Percentiles rank a stretch among this genome's conserved stretches.
These are phyloP conservation scores for Delia radicum DNA, from an alignment of 1,140 invertebrate genomes.

Conservation along the genomic window DNA sequence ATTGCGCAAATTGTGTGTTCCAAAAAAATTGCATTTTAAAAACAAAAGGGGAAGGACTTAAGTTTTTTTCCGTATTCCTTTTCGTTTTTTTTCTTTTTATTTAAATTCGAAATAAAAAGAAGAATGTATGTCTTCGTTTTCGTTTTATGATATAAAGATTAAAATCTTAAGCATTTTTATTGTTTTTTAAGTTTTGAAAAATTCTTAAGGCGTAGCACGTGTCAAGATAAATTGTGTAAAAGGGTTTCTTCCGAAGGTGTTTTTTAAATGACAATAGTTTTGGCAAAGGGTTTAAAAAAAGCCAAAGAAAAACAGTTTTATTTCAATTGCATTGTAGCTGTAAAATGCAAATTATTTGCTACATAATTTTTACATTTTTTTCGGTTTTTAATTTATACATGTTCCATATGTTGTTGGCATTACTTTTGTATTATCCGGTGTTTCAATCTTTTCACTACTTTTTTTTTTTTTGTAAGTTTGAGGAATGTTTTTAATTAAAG, in stretches of 20 bases:
- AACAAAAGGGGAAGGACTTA: background rate
- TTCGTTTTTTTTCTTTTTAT: background rate
- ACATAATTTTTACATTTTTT: background rate
- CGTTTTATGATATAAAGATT: background rate
- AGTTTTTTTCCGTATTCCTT: background rate
- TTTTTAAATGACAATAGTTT: background rate
- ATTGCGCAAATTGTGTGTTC: conserved; percentile 9
- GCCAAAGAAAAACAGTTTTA: background rate
- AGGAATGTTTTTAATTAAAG: too few relatives aligned
- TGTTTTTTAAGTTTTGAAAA: conserved; percentile 13
- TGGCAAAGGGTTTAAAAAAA: background rate
- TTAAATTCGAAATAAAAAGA: background rate
- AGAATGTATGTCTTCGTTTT: background rate
- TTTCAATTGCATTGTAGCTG: background rate
- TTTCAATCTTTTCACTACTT: background rate
- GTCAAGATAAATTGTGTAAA: conserved; percentile 16
- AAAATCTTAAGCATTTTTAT: conserved; percentile 20
- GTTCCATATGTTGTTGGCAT: background rate
- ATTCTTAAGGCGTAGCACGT: conserved; percentile 16
- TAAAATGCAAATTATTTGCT: background rate
- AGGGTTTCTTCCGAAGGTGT: background rate
- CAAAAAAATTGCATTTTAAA: background rate
- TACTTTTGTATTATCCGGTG: background rate
- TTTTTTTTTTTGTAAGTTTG: background rate
- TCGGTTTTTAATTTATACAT: background rate